Conservation (phyloP, 2,888 invertebrate species). For the Halictus ligatus region DNA sequence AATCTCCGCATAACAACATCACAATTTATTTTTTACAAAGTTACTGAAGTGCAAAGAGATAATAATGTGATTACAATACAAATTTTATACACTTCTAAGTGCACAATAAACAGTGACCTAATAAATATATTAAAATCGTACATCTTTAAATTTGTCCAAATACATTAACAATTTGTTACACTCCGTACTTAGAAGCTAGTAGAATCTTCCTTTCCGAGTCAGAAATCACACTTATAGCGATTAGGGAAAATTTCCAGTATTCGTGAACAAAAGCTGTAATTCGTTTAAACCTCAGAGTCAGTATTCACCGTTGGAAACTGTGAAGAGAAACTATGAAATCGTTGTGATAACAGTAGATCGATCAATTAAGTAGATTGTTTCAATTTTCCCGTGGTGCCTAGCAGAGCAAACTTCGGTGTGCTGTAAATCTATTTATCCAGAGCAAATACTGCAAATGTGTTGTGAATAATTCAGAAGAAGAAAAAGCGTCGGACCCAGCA, state of each 20-base stretch:
- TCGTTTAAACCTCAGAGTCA: background rate
- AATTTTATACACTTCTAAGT: too few relatives aligned
- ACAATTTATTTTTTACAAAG: too few relatives aligned
- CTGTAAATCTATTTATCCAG: constrained; percentile 15
- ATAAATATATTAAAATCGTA: too few relatives aligned
- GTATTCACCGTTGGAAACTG: background rate
- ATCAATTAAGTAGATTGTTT: background rate
- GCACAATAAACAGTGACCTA: too few relatives aligned
- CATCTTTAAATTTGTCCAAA: too few relatives aligned
- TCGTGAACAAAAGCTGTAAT: background rate
- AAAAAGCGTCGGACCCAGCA: background rate
- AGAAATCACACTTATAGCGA: background rate
- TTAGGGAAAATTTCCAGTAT: too few relatives aligned
- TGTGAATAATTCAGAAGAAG: constrained; percentile 11
- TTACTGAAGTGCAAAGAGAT: too few relatives aligned
- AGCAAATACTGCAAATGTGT: constrained; percentile 10
- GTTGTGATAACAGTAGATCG: constrained; percentile 6
- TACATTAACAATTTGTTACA: too few relatives aligned
- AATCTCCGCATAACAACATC: too few relatives aligned
- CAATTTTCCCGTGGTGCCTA: constrained; percentile 8
- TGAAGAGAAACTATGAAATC: background rate
- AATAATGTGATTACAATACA: too few relatives aligned
- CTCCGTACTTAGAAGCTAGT: too few relatives aligned
- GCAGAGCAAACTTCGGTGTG: background rate
- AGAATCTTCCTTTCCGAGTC: too few relatives aligned